A percentile compares a stretch with the other conserved stretches of the same genome.
phyloP scores from a whole-genome alignment of 1,140 invertebrate species.

The Coptotermes formosanus region DNA sequence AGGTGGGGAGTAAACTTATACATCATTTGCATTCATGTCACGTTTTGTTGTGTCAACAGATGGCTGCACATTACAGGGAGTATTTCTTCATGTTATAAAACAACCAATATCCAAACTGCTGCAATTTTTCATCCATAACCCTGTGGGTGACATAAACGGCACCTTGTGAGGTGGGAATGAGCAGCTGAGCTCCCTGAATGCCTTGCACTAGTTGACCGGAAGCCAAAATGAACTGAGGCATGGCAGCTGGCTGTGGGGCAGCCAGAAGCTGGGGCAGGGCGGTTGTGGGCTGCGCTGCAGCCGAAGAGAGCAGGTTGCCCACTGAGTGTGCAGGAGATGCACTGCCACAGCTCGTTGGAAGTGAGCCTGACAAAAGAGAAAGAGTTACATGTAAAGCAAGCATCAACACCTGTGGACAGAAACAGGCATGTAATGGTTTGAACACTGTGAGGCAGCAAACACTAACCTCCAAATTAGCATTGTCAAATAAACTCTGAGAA shows the following conservation, averaged over 20 bases:
- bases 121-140: not conserved
- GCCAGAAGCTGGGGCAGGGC: conserved; percentile 55
- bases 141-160: conserved; percentile 55
- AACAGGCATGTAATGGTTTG: too few species aligned
- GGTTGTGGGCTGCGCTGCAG: conserved; percentile 47
- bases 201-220: conserved; percentile 88
- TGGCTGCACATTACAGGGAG: too few species aligned
- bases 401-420: too few species aligned
- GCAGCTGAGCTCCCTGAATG: conserved; percentile 87
- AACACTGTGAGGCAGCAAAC: too few species aligned
- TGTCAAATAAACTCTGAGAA: too few species aligned
- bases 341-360: not conserved
- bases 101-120: too few species aligned
- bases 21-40: too few species aligned
- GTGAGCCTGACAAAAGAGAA: not conserved
- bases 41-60: too few species aligned
- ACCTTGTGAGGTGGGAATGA: conserved; percentile 94
- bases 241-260: conserved; percentile 67
- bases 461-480: too few species aligned
- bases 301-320: conserved; percentile 13
- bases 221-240: conserved; percentile 86
- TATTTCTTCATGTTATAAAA: too few species aligned
- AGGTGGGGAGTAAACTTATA: too few species aligned
- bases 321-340: conserved; percentile 24
- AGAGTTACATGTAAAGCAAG: too few species aligned